These are phyloP conservation scores for Petrophora chlorosata DNA, from an alignment of 2,888 invertebrate species.

Conservation along the genomic window DNA sequence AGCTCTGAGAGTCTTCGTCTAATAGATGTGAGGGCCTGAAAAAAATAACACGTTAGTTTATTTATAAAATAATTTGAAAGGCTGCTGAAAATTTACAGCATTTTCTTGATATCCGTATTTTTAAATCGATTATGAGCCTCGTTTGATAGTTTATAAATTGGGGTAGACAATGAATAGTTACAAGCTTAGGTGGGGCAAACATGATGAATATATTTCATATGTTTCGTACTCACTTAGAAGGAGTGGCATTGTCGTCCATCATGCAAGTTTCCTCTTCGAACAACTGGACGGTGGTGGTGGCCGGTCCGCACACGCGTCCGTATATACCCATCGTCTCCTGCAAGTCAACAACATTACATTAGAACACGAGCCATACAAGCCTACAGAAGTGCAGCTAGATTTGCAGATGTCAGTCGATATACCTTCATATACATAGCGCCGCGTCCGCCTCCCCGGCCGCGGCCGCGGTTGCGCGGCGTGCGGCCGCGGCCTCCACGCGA, in stretches of 20 bases:
- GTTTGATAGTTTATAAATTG: too few species aligned
- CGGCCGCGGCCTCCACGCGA: constrained; percentile 49
- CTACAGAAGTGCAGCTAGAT: too few species aligned
- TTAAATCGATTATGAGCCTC: too few species aligned
- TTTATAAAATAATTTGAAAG: not conserved
- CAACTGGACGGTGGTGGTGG: constrained; percentile 82
- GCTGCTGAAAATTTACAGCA: too few species aligned
- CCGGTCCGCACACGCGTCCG: constrained; percentile 76
- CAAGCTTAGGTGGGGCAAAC: too few species aligned
- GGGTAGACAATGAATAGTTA: too few species aligned
- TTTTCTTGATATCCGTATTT: too few species aligned
- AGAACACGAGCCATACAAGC: too few species aligned
- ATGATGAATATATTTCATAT: too few species aligned
- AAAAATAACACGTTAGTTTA: constrained; percentile 18
- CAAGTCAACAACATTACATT: constrained; percentile 31
- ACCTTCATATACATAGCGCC: constrained; percentile 64
- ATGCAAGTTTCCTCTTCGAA: constrained; percentile 90
- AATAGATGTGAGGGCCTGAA: constrained; percentile 76
- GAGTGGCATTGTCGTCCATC: constrained; percentile 87
- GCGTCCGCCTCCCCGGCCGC: constrained; percentile 72
- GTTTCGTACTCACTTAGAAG: constrained; percentile 70
- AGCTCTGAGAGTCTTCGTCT: constrained; percentile 93
- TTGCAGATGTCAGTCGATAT: too few species aligned
- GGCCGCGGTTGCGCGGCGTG: constrained; percentile 58
- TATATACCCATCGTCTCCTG: constrained; percentile 80